Evolutionary conservation across 2,888 invertebrate genomes (phyloP).

Genomic region (Malacosoma neustria): DNA sequence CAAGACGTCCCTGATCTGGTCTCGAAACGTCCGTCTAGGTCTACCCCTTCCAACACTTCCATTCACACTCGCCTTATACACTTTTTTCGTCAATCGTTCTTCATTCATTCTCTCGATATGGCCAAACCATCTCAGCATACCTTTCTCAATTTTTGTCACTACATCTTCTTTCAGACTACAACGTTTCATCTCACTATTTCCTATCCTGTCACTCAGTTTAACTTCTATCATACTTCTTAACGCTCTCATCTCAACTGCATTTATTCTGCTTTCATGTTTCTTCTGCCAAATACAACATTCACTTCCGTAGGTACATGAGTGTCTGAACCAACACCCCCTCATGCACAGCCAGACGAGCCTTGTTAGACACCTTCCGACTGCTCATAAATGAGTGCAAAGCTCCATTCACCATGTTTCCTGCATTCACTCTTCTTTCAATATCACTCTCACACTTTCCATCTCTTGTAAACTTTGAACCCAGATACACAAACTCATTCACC

Average conservation of each 20-base stretch:
- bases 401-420: background rate
- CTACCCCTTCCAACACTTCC: no score
- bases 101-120: no score
- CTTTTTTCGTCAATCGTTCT: no score
- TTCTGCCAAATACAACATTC: background rate
- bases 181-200: background rate
- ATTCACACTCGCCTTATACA: no score
- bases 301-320: background rate
- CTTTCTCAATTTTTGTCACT: background rate
- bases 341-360: background rate
- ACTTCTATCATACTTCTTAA: background rate
- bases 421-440: background rate
- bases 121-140: background rate
- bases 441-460: background rate
- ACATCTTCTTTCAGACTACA: background rate
- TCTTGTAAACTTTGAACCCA: background rate
- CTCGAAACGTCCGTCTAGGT: no score
- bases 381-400: background rate
- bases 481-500: no score
- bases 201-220: background rate
- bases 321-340: background rate
- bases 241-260: background rate
- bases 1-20: no score
- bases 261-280: background rate
- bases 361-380: background rate